Base-by-base conservation (phyloP, 2,797 vertebrate genomes). In the Acrossocheilus fasciatus region DNA sequence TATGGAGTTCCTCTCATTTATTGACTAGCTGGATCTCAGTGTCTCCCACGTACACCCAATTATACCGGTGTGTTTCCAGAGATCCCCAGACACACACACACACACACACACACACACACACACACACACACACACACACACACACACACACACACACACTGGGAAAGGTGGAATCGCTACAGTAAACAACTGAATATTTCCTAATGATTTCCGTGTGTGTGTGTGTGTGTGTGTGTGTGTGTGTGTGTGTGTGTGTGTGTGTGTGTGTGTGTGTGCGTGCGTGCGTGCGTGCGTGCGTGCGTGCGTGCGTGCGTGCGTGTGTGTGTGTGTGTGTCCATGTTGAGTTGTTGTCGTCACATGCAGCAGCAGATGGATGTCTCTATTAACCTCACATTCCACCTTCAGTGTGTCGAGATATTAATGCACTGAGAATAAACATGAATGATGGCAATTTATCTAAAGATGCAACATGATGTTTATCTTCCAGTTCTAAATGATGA, bases 1-100 rank as follows among this genome's bases (percentile, higher is more conserved):
- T 89, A 77, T 85, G 45, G 20, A 82, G 77, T 57, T 78, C 17
- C 69, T 59, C 78, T 70, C 57, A 57, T 84, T 26, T 81, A 72
- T 78, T 84, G 76, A 84, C 77, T 74, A 14, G 34, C 77, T 36
- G 81, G 52, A 84, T 81, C 62, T 62, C 75, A 64, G 59, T 45
- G 66, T 83, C 45, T 47, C 86, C 87, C 85, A 82, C 83, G 57
- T 79, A 83, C 82, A 86, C 66, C 90, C 87, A 88, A 90, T 89
- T 90, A 91, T 83, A 82, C 87, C 64, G 26, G 77, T 81, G 76
- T 87, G 85, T 87, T 77, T 87, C 77, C 59, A 83, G 75, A 88
- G 66, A 83, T 77, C 81, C 68, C 62, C 23, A 45, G 47, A 81
- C 72, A 84, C 76, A 81, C 68, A 81, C 74, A 81, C 68, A 70